Conservation (phyloP, 2,797 vertebrate species). For the Propithecus perrieri region DNA sequence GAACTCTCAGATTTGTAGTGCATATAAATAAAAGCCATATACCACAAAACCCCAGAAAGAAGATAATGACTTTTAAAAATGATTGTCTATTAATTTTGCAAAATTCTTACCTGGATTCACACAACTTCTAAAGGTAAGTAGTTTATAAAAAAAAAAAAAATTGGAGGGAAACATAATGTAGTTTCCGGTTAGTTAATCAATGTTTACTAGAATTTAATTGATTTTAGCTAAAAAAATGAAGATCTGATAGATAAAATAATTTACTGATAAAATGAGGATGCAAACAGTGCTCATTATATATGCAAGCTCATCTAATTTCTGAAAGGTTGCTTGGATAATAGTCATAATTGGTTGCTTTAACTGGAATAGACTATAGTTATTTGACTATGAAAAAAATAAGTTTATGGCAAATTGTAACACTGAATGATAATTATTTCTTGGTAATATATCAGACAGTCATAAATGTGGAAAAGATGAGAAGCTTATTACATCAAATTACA, state of each 20-base stretch:
- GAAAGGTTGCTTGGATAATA: background rate
- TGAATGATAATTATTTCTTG: background rate
- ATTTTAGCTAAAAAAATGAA: background rate
- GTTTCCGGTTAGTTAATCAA: background rate
- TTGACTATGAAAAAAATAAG: background rate
- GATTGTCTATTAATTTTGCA: background rate
- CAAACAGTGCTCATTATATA: fast-evolving
- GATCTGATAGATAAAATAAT: background rate
- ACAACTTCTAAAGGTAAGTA: background rate
- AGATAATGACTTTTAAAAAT: background rate
- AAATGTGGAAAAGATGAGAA: background rate
- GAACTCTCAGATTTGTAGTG: background rate
- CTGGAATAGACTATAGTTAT: background rate
- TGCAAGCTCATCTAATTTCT: background rate
- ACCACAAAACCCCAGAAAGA: background rate
- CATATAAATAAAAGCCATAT: background rate
- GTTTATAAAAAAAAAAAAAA: background rate
- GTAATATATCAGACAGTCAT: background rate
- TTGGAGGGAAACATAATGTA: background rate
- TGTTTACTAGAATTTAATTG: background rate
- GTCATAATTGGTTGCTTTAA: background rate
- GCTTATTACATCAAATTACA: background rate
- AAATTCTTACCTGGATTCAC: background rate
- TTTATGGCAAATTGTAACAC: background rate
- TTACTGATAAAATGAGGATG: background rate